Evolutionary conservation across 2,797 vertebrate genomes (phyloP).

Genomic region (Scomberomorus guttatus): DNA sequence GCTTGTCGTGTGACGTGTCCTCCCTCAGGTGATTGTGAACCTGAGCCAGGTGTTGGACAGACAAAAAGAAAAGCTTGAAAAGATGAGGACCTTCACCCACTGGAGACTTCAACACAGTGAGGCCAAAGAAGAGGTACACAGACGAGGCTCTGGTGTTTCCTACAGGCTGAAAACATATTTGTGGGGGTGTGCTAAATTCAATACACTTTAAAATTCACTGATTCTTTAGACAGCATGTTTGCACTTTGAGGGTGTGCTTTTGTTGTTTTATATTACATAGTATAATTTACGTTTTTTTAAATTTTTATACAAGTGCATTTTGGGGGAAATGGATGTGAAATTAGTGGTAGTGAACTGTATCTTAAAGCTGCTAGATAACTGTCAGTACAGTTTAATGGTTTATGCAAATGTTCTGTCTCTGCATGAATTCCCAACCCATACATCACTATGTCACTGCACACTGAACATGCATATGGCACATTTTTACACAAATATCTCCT

Average conservation of each 20-base stretch:
- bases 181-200: background rate
- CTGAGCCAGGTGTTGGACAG: slow-evolving; percentile 90
- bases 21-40: slow-evolving; percentile 90
- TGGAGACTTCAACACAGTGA: slow-evolving; percentile 90
- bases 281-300: background rate
- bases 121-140: slow-evolving; percentile 89
- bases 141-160: slow-evolving; percentile 10
- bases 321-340: slow-evolving; percentile 5
- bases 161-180: background rate
- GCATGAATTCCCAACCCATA: slow-evolving; percentile 24
- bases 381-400: slow-evolving; percentile 37
- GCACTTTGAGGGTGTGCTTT: background rate
- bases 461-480: slow-evolving; percentile 34
- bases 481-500: slow-evolving; percentile 29
- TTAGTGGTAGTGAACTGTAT: slow-evolving; percentile 17
- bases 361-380: slow-evolving; percentile 18
- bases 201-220: background rate
- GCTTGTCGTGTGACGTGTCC: slow-evolving; percentile 26
- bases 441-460: slow-evolving; percentile 26
- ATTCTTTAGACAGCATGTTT: background rate
- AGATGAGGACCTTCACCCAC: slow-evolving; percentile 91
- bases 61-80: slow-evolving; percentile 90
- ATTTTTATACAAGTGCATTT: background rate
- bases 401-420: slow-evolving; percentile 50
- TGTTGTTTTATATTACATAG: background rate